Evolutionary conservation across 1,140 invertebrate species (phyloP).

Genomic region (Platorchestia sp.): DNA sequence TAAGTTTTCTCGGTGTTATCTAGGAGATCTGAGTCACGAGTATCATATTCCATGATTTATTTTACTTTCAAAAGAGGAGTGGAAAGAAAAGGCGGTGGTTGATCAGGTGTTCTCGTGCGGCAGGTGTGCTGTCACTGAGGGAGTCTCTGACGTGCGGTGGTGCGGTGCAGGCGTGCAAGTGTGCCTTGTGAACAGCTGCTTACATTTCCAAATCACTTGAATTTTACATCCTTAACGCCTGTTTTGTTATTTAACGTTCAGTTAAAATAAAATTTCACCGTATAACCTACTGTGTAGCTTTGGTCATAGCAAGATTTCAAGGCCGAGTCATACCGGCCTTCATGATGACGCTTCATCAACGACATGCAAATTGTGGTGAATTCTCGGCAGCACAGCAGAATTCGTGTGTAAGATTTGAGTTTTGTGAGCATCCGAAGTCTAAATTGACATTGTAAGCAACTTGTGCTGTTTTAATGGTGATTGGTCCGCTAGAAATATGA

Average conservation of each 20-base stretch:
- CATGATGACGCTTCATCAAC: neutral
- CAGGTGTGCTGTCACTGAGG: neutral
- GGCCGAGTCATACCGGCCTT: neutral
- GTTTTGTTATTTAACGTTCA: neutral
- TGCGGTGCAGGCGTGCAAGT: neutral
- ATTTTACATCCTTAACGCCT: neutral
- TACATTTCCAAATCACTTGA: neutral
- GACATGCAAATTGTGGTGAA: neutral
- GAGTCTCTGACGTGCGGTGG: conserved; percentile 3
- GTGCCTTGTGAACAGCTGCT: neutral
- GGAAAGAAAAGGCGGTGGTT: neutral
- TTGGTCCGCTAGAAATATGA: neutral
- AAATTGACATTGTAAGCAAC: neutral
- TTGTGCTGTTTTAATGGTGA: neutral
- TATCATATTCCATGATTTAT: neutral
- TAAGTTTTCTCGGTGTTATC: neutral
- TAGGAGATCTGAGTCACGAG: neutral
- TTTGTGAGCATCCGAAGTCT: neutral
- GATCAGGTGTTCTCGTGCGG: neutral
- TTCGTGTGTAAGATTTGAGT: neutral
- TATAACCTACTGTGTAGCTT: neutral
- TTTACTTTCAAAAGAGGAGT: neutral
- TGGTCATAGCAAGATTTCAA: neutral
- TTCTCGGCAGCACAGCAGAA: neutral
- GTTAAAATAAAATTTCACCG: neutral